Percentiles rank a stretch among this genome's conserved stretches.
phyloP scores from a whole-genome alignment of 1,140 invertebrate genomes.

The Ceratoteleas bidentatus region DNA sequence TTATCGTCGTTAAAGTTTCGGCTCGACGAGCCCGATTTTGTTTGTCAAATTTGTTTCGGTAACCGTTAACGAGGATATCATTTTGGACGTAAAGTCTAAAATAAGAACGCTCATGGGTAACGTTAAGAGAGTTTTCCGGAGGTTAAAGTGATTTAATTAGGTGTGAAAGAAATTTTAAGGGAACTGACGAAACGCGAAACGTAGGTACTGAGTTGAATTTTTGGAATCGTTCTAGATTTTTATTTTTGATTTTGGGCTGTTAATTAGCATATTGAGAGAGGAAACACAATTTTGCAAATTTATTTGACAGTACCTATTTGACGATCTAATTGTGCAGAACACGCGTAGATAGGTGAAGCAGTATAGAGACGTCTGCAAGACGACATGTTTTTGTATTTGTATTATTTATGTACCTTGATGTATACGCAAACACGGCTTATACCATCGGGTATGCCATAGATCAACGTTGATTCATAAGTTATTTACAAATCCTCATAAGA shows the following conservation, averaged over 20 bases:
- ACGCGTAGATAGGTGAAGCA: background rate
- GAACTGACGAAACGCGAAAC: too few relatives aligned
- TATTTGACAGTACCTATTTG: too few relatives aligned
- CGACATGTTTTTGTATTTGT: conserved; percentile 14
- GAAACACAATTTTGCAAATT: background rate
- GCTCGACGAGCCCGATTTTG: background rate
- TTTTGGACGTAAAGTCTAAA: too few relatives aligned
- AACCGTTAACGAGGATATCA: background rate
- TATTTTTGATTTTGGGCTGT: too few relatives aligned
- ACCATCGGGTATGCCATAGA: background rate
- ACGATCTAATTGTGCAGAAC: background rate
- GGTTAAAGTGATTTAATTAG: too few relatives aligned
- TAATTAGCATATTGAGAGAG: background rate
- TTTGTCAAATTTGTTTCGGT: conserved; percentile 5
- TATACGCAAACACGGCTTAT: conserved; percentile 4
- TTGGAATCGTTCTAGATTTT: too few relatives aligned
- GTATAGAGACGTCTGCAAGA: background rate
- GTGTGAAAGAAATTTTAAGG: too few relatives aligned
- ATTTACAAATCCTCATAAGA: conserved; percentile 8
- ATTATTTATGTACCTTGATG: conserved; percentile 2
- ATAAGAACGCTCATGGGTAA: too few relatives aligned
- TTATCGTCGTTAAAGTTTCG: conserved; percentile 23
- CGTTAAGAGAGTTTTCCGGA: too few relatives aligned
- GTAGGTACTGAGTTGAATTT: too few relatives aligned
- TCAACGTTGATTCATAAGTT: conserved; percentile 12